Evolutionary conservation across 92 coral and sea anemone species (phyloP).

Genomic region (Heteractis magnifica): DNA sequence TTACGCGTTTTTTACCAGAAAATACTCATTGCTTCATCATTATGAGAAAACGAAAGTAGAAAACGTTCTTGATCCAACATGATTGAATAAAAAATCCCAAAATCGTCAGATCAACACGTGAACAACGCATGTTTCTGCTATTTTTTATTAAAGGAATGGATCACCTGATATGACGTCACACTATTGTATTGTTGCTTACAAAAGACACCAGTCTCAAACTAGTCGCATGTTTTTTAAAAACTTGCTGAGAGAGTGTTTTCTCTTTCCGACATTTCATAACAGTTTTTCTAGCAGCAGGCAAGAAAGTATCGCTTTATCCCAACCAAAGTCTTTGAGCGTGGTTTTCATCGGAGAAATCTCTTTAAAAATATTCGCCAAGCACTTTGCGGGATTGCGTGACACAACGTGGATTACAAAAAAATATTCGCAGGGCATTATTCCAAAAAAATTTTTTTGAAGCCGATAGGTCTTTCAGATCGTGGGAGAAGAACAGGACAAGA

Average conservation of each 20-base stretch:
- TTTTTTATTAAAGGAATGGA: not conserved
- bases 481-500: not conserved
- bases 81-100: no score
- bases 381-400: not conserved
- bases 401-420: not conserved
- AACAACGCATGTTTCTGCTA: constrained; percentile 21
- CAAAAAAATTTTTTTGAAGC: not conserved
- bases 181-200: not conserved
- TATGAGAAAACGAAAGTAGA: no score
- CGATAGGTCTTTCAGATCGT: not conserved
- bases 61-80: no score
- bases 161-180: constrained; percentile 59
- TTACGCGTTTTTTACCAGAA: no score
- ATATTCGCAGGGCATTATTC: not conserved
- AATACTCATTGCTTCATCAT: no score
- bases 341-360: not conserved
- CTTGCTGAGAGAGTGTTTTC: constrained; percentile 2
- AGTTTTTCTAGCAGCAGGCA: not conserved
- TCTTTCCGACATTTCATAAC: not conserved
- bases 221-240: not conserved
- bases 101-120: constrained; percentile 21
- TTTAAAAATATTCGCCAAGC: not conserved
- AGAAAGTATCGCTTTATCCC: not conserved
- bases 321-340: not conserved
- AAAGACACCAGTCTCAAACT: constrained; percentile 11